These are phyloP conservation scores for Eutolmus rufibarbis DNA, from an alignment of 2,888 invertebrate genomes.

Conservation along the genomic window DNA sequence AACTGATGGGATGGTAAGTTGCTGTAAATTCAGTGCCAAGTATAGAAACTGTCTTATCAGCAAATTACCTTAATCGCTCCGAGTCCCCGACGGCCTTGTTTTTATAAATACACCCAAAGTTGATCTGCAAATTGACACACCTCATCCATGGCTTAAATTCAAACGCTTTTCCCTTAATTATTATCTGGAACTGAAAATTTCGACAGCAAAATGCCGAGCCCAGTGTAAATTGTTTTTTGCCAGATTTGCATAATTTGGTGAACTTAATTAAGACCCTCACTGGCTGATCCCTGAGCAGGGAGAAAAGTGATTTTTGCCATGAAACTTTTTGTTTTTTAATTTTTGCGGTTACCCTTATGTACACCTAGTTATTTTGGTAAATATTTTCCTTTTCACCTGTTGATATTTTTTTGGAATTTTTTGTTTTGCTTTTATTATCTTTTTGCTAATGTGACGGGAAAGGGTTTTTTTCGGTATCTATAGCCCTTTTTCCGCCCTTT, in stretches of 20 bases:
- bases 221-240: background rate
- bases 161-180: background rate
- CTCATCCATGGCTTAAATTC: background rate
- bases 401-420: background rate
- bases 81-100: background rate
- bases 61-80: background rate
- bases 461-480: background rate
- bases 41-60: background rate
- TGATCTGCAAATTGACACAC: background rate
- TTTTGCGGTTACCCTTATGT: background rate
- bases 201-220: background rate
- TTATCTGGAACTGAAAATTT: background rate
- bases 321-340: background rate
- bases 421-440: background rate
- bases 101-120: background rate
- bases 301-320: background rate
- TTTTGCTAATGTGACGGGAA: background rate
- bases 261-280: background rate
- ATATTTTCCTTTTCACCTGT: background rate
- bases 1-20: background rate
- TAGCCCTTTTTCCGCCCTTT: background rate
- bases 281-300: background rate
- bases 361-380: background rate
- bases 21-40: background rate
- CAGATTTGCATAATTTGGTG: background rate